phyloP scores from a whole-genome alignment of 37 sponge, comb jelly and placozoan genomes.

The Beroe forskalii region DNA sequence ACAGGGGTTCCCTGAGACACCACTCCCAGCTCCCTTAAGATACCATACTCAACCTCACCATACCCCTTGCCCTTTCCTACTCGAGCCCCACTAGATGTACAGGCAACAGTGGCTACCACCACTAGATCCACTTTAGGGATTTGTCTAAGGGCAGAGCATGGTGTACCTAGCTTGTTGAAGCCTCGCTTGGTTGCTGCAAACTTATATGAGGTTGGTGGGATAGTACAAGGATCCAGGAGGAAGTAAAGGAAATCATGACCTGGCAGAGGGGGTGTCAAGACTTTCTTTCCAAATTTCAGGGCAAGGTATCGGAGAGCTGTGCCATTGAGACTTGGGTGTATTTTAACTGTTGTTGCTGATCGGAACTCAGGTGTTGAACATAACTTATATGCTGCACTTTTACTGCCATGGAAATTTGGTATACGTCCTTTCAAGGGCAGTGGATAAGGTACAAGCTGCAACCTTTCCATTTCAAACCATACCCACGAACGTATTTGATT shows the following conservation, averaged over 20 bases:
- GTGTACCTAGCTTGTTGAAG: constrained; percentile 59
- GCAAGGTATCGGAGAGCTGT: constrained; percentile 36
- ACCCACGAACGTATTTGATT: neutral
- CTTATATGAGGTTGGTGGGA: neutral
- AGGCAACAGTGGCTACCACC: constrained; percentile 55
- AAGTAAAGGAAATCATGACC: constrained; percentile 49
- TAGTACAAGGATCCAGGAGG: neutral
- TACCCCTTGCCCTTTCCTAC: constrained; percentile 57
- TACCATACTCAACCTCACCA: constrained; percentile 57
- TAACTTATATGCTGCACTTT: constrained; percentile 34
- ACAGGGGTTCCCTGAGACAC: neutral
- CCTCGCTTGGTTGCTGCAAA: constrained; percentile 47
- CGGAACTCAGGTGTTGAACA: constrained; percentile 34
- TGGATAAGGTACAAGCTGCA: constrained; percentile 26
- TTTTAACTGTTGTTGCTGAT: constrained; percentile 9
- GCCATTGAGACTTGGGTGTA: constrained; percentile 56
- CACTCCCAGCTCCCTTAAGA: neutral
- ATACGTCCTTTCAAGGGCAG: constrained; percentile 49
- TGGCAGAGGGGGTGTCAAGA: constrained; percentile 45
- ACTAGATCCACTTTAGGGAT: constrained; percentile 42
- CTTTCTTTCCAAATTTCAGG: constrained; percentile 24
- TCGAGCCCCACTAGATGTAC: neutral
- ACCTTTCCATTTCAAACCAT: constrained; percentile 13
- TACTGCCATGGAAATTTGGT: constrained; percentile 44
- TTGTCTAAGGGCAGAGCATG: neutral